Conservation (phyloP, 2,888 invertebrate genomes). For the Drosophila mercatorum region DNA sequence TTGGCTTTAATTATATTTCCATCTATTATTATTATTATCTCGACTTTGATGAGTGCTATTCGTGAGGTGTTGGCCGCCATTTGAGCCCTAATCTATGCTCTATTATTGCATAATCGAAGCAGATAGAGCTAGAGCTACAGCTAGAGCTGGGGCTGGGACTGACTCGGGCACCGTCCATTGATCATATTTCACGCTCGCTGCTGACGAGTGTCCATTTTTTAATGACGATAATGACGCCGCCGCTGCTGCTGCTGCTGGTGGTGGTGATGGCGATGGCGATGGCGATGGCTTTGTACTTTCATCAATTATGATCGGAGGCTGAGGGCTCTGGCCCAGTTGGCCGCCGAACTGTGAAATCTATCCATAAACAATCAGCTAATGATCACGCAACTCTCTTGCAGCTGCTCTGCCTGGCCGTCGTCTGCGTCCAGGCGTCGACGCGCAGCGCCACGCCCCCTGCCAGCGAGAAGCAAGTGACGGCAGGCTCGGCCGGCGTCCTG, state of each 20-base stretch:
- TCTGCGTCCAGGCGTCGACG: conserved; percentile 51
- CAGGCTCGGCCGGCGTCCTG: conserved; percentile 55
- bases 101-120: conserved; percentile 67
- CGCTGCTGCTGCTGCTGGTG: conserved; percentile 15
- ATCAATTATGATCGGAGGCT: conserved; percentile 75
- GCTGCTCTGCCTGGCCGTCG: conserved; percentile 58
- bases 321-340: conserved; percentile 71
- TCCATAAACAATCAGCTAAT: conserved; percentile 73
- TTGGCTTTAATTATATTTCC: conserved; percentile 15
- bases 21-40: conserved; percentile 7
- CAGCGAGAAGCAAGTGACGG: conserved; percentile 39
- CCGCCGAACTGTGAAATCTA: conserved; percentile 72
- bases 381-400: conserved; percentile 44
- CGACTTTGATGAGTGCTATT: not conserved
- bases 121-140: not conserved
- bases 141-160: too few species aligned
- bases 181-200: conserved; percentile 79
- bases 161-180: conserved; percentile 36
- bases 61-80: conserved; percentile 42
- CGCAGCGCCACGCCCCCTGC: conserved; percentile 44
- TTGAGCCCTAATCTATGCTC: conserved; percentile 54
- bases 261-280: too few species aligned
- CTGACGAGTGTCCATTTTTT: conserved; percentile 71
- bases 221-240: conserved; percentile 65
- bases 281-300: conserved; percentile 57